Percentiles rank a stretch among this genome's conserved stretches.
These are phyloP conservation scores for Drosophila mercatorum DNA, from an alignment of 2,888 invertebrate species.

Conservation along the genomic window DNA sequence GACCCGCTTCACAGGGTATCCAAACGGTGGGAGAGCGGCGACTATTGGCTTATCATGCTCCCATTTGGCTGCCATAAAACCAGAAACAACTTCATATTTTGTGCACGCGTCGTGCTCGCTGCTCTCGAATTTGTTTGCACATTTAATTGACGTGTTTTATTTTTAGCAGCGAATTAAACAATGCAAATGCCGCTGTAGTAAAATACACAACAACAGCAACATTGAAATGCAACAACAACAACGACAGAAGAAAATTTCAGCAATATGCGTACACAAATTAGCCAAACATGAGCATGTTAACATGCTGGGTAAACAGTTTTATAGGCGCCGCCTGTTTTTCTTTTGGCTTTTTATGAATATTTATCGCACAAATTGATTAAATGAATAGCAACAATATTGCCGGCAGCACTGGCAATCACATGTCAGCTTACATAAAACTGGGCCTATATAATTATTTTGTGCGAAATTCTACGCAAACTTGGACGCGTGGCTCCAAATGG, in stretches of 20 bases:
- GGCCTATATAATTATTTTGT: slow-evolving; percentile 46
- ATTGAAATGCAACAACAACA: slow-evolving; percentile 31
- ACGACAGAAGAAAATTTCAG: slow-evolving; percentile 33
- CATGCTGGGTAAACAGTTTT: slow-evolving; percentile 58
- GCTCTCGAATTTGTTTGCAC: slow-evolving; percentile 56
- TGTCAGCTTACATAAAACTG: slow-evolving; percentile 49
- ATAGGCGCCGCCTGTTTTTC: slow-evolving; percentile 47
- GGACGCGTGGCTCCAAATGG: slow-evolving; percentile 54
- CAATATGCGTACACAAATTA: slow-evolving; percentile 46
- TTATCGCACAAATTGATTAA: slow-evolving; percentile 63
- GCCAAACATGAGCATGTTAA: slow-evolving; percentile 47
- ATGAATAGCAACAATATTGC: slow-evolving; percentile 37
- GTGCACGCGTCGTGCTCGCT: slow-evolving; percentile 37
- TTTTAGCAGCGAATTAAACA: slow-evolving; percentile 64
- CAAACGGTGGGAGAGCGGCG: not conserved
- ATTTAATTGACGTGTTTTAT: slow-evolving; percentile 67
- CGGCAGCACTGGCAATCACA: slow-evolving; percentile 48
- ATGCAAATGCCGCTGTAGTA: slow-evolving; percentile 47
- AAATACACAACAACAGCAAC: slow-evolving; percentile 17
- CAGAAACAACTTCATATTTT: slow-evolving; percentile 37
- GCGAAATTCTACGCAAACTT: slow-evolving; percentile 60
- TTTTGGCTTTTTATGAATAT: slow-evolving; percentile 53
- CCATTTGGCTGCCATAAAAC: slow-evolving; percentile 33
- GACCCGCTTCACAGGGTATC: slow-evolving; percentile 20
- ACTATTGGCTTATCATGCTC: slow-evolving; percentile 36